Base-by-base conservation (phyloP, 1,140 invertebrate genomes). In the Venustaconcha ellipsiformis region DNA sequence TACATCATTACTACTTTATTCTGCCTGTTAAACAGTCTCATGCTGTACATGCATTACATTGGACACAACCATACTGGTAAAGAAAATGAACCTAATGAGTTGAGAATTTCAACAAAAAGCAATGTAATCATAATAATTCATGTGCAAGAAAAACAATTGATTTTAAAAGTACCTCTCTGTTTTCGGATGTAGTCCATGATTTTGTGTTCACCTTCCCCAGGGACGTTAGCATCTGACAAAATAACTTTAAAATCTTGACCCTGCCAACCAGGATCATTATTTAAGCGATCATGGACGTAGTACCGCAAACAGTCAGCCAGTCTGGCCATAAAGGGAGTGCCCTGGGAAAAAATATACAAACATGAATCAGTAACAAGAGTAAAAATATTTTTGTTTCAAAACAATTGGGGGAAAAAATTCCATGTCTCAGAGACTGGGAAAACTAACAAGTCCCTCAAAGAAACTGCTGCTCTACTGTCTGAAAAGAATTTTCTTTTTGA, bases 141-240 rank as follows among this genome's bases (percentile, higher is more conserved):
- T 72, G 67, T 72, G 69, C 70, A 57, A 67, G 72, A 72, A 73
- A 48, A 57, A 56, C 78, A 76, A 17, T 74, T 70, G 65, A 72
- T 37, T 20, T 20, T 57, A 20, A n/a, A 26, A 48, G 80, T 83
- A 94, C 94, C 94, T 92, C 97, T 93, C 91, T 99, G 98, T 84
- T 93, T 94, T n/a, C 98, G 92, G 80, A 99, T 98, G 89, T 94
- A 99, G 91, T 99, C 97, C 98, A 99, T 99, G 82, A 99, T 99
- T 91, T 99, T 99, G 87, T 99, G 98, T 91, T 99, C 98, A 26
- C 98, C 98, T 92, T 99, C 98, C 23, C 98, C 98, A 17, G 98
- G 98, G 14, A 97, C 97, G 92, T 98, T 99, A 2, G 99, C 98
- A 92, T 99, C 98, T 15, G 97, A 99, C 18, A 99, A 92, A 82